These are phyloP conservation scores for Thomomys bottae DNA, from an alignment of 2,113 vertebrate genomes.

Conservation along the genomic window DNA sequence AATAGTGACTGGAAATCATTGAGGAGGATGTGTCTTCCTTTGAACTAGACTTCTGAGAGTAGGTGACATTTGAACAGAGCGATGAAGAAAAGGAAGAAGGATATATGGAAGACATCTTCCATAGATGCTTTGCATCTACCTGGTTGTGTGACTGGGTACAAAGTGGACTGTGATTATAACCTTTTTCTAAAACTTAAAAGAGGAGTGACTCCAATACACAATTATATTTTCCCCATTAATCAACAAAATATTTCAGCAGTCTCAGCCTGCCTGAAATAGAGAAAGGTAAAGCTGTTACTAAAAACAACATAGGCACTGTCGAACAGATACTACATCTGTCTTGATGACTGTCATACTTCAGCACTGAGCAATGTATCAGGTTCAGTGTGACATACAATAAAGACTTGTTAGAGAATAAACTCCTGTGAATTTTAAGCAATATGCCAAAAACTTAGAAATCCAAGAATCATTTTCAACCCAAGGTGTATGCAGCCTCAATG, in stretches of 20 bases:
- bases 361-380: not conserved
- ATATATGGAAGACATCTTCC: conserved; percentile 2
- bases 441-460: not conserved
- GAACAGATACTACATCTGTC: not conserved
- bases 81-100: conserved; percentile 33
- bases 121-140: not conserved
- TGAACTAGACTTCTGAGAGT: not conserved
- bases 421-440: not conserved
- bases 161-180: not conserved
- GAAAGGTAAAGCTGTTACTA: conserved; percentile 46
- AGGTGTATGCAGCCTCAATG: rapidly evolving
- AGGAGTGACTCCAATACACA: conserved; percentile 22
- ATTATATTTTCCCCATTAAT: conserved; percentile 55
- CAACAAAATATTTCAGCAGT: conserved; percentile 42
- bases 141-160: not conserved
- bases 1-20: not conserved
- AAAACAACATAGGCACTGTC: conserved; percentile 4
- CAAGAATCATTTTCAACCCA: conserved; percentile 1
- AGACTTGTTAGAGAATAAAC: conserved; percentile 20
- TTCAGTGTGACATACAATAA: not conserved
- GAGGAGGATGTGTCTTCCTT: not conserved
- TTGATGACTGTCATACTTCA: not conserved
- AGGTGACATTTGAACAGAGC: conserved; percentile 29
- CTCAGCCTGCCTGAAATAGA: conserved; percentile 12
- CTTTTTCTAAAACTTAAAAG: conserved; percentile 27